Evolutionary conservation across 2,797 vertebrate species (phyloP), one percentile per base, ranked within the genome.

Genomic region (Hirundo rustica): DNA sequence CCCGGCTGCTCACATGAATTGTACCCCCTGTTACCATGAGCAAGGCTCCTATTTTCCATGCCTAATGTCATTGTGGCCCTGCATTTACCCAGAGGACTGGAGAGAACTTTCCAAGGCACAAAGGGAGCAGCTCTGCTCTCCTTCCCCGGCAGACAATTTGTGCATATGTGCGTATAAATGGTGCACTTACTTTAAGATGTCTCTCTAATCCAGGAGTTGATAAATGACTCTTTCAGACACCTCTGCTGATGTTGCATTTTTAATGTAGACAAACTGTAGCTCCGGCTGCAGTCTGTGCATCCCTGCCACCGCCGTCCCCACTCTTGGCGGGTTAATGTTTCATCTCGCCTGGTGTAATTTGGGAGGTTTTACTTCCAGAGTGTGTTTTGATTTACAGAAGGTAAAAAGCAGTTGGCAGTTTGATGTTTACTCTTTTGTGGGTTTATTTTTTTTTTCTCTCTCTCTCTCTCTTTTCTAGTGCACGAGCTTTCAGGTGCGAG

Each of bases 201-300:
- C 93, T 95, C 89, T 86, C 90, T 94, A 78, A 95, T 91, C 80
- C 89, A 70, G 29, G 93, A 85, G 76, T 68, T 93, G 94, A 95
- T 95, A 84, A 96, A 96, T 90, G 93, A 71, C 85, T 92, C 89
- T 50, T 66, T 91, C 92, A 83, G 67, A 66, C 2, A 62, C 72
- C 85, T 96, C 92, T 84, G 94, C 96, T 89, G 96, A 97, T 95
- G 85, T 65, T 93, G 94, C 77, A 61, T 96, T 90, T 97, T 96
- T 97, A 96, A 96, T 85, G 60, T 68, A 79, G 85, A 92, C 94
- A 95, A 80, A 95, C 91, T 47, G 74, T 27, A 48, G 75, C 88
- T 89, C 74, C 40, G 74, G 38, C 70, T 58, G 27, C 14, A 30
- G 60, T 20, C 67, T 64, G 61, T 53, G 62, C 74, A 93, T 68